These are phyloP conservation scores for Simalia tracyae DNA, from an alignment of 2,797 vertebrate species.

Conservation along the genomic window DNA sequence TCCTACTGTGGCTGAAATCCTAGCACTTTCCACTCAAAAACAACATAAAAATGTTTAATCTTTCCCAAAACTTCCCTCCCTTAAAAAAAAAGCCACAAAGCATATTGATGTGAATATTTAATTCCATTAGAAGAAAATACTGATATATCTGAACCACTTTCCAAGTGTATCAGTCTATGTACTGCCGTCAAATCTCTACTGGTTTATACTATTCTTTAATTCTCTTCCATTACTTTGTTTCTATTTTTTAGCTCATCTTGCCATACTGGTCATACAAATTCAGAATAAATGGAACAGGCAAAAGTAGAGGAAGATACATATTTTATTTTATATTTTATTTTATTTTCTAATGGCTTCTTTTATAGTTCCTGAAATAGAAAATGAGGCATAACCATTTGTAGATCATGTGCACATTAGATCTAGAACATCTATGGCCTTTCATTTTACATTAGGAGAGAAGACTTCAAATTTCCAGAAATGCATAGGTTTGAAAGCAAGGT, in stretches of 20 bases:
- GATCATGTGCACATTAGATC: background rate
- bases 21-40: background rate
- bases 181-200: background rate
- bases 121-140: background rate
- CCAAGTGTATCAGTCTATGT: background rate
- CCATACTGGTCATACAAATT: background rate
- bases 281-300: background rate
- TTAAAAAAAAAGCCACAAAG: background rate
- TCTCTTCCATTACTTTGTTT: background rate
- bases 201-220: background rate
- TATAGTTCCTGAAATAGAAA: background rate
- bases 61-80: background rate
- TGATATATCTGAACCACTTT: background rate
- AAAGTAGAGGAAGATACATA: background rate
- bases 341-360: background rate
- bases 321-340: conserved; percentile 15
- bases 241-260: background rate
- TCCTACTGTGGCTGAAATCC: background rate
- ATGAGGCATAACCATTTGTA: background rate
- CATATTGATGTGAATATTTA: background rate
- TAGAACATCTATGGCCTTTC: background rate
- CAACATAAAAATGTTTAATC: background rate
- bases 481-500: background rate
- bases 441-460: background rate
- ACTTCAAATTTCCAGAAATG: background rate